Conservation (phyloP, 2,797 vertebrate species). For the Hippocampus kuda region DNA sequence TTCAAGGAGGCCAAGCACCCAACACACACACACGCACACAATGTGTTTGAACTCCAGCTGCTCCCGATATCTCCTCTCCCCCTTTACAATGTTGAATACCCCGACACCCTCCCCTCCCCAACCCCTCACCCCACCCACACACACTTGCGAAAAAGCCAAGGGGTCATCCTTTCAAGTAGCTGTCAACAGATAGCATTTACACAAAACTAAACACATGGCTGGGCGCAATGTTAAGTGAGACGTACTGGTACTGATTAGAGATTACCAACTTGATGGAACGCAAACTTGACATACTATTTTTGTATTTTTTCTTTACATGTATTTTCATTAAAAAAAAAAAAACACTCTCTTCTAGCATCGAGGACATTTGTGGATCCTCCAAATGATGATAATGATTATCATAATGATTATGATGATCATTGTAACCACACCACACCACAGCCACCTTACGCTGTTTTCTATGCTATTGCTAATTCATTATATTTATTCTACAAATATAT, state of each 20-base stretch:
- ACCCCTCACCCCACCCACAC: slow-evolving; percentile 27
- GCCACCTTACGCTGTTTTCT: too few relatives aligned
- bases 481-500: too few relatives aligned
- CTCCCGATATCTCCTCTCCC: slow-evolving; percentile 56
- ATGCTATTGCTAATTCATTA: too few relatives aligned
- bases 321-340: slow-evolving; percentile 19
- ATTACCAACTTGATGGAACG: slow-evolving; percentile 6
- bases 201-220: slow-evolving; percentile 63
- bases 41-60: slow-evolving; percentile 70
- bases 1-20: slow-evolving; percentile 46
- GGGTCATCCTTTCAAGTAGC: slow-evolving; percentile 69
- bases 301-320: background rate
- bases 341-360: slow-evolving; percentile 22
- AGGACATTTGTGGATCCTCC: slow-evolving; percentile 29
- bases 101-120: slow-evolving; percentile 23
- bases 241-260: slow-evolving; percentile 47
- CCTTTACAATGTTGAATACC: slow-evolving; percentile 55
- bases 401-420: too few relatives aligned
- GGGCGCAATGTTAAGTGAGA: slow-evolving; percentile 61
- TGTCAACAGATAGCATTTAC: slow-evolving; percentile 71
- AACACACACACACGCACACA: slow-evolving; percentile 26
- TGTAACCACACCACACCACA: too few relatives aligned
- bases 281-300: background rate
- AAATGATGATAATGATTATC: too few relatives aligned
- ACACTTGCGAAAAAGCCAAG: slow-evolving; percentile 46